These are phyloP conservation scores for Clanis bilineata DNA, from an alignment of 2,888 invertebrate genomes.

Conservation along the genomic window DNA sequence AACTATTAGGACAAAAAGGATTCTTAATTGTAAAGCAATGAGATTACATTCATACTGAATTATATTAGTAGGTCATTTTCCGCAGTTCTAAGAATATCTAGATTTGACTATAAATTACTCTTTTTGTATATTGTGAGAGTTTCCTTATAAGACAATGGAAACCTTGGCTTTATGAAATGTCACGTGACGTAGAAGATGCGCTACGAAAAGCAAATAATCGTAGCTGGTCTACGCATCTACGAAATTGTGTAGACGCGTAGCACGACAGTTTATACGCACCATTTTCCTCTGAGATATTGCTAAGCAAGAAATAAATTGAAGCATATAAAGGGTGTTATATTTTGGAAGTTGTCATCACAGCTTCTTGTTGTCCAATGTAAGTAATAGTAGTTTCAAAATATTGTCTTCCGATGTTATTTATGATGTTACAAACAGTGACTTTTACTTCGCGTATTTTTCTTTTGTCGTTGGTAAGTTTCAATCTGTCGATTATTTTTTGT, in stretches of 20 bases:
- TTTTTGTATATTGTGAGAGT: background rate
- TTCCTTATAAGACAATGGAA: background rate
- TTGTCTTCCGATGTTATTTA: background rate
- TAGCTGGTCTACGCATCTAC: slow-evolving; percentile 31
- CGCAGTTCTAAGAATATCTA: too few species aligned
- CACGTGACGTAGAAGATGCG: slow-evolving; percentile 11
- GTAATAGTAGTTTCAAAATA: background rate
- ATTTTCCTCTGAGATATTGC: slow-evolving; percentile 9
- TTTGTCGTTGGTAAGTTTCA: too few species aligned
- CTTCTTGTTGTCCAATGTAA: background rate
- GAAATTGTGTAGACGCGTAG: slow-evolving; percentile 27
- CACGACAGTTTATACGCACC: background rate
- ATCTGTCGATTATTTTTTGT: too few species aligned
- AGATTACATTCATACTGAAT: too few species aligned
- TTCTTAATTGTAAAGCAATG: too few species aligned
- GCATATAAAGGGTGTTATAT: background rate
- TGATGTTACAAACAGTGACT: too few species aligned
- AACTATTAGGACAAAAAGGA: too few species aligned
- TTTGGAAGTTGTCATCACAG: background rate
- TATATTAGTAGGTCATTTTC: too few species aligned
- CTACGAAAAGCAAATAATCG: slow-evolving; percentile 24
- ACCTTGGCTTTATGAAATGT: background rate
- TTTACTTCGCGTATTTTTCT: too few species aligned
- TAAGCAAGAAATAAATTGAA: background rate
- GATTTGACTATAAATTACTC: background rate